Conservation (phyloP, 2,888 invertebrate species). For the Iphiclides podalirius region DNA sequence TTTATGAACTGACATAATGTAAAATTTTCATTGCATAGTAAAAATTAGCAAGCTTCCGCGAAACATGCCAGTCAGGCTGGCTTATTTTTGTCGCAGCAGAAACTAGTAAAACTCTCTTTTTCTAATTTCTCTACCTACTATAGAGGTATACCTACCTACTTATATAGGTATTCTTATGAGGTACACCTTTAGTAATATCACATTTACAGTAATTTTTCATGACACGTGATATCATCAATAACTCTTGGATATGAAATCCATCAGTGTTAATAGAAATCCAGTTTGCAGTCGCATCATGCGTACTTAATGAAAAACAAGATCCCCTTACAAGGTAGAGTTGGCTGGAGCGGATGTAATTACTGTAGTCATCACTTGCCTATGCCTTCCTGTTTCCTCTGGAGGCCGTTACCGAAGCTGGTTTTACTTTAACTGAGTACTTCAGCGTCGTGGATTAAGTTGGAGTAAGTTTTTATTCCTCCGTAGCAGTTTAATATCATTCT, state of each 20-base stretch:
- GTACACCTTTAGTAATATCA: too few relatives aligned
- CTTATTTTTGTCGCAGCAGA: too few relatives aligned
- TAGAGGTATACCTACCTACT: too few relatives aligned
- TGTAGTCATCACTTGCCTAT: slow-evolving; percentile 1
- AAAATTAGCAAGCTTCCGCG: too few relatives aligned
- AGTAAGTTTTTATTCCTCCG: neutral
- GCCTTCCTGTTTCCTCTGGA: slow-evolving; percentile 17
- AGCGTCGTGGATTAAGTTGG: neutral
- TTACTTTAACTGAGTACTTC: slow-evolving; percentile 1
- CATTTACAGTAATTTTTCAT: too few relatives aligned
- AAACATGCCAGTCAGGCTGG: too few relatives aligned
- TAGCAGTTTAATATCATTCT: neutral
- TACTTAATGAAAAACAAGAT: neutral
- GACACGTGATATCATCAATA: too few relatives aligned
- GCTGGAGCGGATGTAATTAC: slow-evolving; percentile 16
- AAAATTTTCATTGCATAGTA: too few relatives aligned
- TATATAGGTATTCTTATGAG: too few relatives aligned
- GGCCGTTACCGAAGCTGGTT: slow-evolving; percentile 11
- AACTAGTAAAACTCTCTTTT: too few relatives aligned
- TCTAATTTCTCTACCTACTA: too few relatives aligned
- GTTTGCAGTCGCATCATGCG: neutral
- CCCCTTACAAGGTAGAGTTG: neutral
- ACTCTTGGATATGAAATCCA: neutral
- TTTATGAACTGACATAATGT: too few relatives aligned
- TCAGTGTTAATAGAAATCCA: neutral